A percentile compares a stretch with the other conserved stretches of the same genome.
Evolutionary conservation across 2,888 invertebrate species (phyloP).

Genomic region (Thecophora atra): DNA sequence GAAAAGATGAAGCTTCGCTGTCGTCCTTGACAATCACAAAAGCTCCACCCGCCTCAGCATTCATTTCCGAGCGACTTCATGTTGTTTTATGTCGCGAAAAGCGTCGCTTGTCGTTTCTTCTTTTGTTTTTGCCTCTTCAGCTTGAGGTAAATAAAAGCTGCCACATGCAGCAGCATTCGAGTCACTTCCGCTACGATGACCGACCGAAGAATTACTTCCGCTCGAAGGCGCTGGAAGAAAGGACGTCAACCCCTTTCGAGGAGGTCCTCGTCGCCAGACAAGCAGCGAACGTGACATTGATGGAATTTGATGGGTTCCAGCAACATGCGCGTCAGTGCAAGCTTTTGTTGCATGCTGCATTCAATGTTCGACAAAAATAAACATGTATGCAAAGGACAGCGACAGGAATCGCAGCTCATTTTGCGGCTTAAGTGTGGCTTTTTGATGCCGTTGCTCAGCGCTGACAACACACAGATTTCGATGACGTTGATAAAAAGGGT

Average conservation of each 20-base stretch:
- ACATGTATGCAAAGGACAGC: not conserved
- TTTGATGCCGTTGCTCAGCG: not conserved
- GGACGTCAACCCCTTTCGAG: not conserved
- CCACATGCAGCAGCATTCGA: constrained; percentile 11
- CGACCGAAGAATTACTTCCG: constrained; percentile 22
- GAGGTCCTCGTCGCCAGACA: constrained; percentile 20
- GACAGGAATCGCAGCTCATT: not conserved
- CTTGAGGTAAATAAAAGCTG: constrained; percentile 9
- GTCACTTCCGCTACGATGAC: constrained; percentile 19
- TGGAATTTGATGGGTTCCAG: constrained; percentile 50
- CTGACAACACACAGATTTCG: too few relatives aligned
- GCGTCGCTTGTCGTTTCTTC: not conserved
- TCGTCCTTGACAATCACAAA: not conserved
- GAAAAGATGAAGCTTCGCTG: too few relatives aligned
- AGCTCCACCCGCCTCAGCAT: not conserved
- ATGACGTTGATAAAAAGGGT: too few relatives aligned
- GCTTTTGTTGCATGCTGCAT: not conserved
- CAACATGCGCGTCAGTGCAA: not conserved
- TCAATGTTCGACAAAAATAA: not conserved
- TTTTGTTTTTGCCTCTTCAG: too few relatives aligned
- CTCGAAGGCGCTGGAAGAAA: not conserved
- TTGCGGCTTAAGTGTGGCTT: not conserved
- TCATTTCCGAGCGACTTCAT: not conserved
- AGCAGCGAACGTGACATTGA: constrained; percentile 58
- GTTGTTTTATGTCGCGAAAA: too few relatives aligned